Conservation (phyloP, 2,797 vertebrate genomes). For the Ateles fusciceps region DNA sequence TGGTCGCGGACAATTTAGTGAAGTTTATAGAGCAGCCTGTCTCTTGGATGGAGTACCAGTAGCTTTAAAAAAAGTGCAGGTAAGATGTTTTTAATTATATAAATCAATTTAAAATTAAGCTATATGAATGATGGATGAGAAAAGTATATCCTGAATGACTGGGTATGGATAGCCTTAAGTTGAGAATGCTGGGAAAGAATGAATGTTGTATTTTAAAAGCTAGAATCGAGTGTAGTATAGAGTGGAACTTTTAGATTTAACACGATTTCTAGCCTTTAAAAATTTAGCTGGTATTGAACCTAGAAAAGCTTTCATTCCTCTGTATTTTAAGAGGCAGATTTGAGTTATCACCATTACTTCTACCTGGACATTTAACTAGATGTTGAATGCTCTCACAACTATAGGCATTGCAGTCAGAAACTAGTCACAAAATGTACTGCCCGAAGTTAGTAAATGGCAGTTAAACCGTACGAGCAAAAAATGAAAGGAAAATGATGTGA, state of each 20-base stretch:
- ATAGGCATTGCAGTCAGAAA: accelerated
- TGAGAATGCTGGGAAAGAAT: neutral
- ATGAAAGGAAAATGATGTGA: neutral
- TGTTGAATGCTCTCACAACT: neutral
- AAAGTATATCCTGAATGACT: neutral
- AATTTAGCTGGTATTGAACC: neutral
- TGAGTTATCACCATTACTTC: neutral
- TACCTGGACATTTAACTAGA: neutral
- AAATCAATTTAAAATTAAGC: neutral
- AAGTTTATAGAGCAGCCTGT: conserved; percentile 95
- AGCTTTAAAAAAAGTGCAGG: conserved; percentile 99
- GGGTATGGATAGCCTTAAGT: neutral
- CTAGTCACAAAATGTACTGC: neutral
- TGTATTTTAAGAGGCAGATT: neutral
- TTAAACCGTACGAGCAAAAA: neutral
- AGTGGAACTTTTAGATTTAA: neutral
- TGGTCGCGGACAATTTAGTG: conserved; percentile 97
- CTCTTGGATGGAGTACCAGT: conserved; percentile 94
- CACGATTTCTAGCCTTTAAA: neutral
- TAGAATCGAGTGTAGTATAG: neutral
- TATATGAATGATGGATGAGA: neutral
- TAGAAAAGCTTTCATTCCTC: neutral
- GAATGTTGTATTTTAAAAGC: neutral
- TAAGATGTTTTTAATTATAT: conserved; percentile 79
- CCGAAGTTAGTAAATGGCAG: neutral